Base-by-base conservation (phyloP, 1,140 invertebrate genomes). In the Drosophila murphyi region DNA sequence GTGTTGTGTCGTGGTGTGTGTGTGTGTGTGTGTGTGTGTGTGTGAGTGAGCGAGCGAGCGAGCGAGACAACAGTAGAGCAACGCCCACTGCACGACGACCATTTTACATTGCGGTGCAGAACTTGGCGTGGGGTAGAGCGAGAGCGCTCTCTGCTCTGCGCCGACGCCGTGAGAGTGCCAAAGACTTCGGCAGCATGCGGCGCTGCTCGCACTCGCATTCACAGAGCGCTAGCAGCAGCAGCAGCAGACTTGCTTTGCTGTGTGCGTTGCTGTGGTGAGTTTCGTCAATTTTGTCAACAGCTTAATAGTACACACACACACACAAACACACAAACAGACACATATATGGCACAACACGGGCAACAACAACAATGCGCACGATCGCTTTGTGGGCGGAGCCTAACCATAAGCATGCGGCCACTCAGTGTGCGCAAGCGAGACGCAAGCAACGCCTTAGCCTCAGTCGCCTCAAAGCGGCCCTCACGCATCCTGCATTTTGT, bases 321-420 rank as follows among this genome's bases (percentile, higher is more conserved):
- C 70, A 65, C 32, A 67, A 20, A 29, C 69, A 62, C 39, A 39
- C 39, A 29, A 4, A 7, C 70, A 65, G 20, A 67, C 48, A 35
- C 41, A 50, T 31, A 50, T 45, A 31, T 6, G 7, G 39, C 5
- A 10, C 32, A 59, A n/a, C 8, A 28, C 8, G 5, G 8, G 5
- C 61, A 59, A 76, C 73, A 72, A 71, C 39, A 76, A 74, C 72
- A 70, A 74, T 70, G 65, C 81, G 76, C 81, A 79, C 82, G 82
- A 86, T 86, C 82, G 82, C 57, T 87, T 86, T 76, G 79, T 69
- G 82, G 82, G 82, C 82, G 82, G 82, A 82, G 82, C 57, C 67
- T 71, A 8, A 47, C 5, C n/a, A 37, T 37, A 12, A n/a, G 59
- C 39, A 54, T 59, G 57, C 60, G 61, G 20, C 35, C 45, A 34